A percentile compares a stretch with the other conserved stretches of the same genome.
phyloP scores from a whole-genome alignment of 2,888 invertebrate species.

The Tromatobia lineatoria region DNA sequence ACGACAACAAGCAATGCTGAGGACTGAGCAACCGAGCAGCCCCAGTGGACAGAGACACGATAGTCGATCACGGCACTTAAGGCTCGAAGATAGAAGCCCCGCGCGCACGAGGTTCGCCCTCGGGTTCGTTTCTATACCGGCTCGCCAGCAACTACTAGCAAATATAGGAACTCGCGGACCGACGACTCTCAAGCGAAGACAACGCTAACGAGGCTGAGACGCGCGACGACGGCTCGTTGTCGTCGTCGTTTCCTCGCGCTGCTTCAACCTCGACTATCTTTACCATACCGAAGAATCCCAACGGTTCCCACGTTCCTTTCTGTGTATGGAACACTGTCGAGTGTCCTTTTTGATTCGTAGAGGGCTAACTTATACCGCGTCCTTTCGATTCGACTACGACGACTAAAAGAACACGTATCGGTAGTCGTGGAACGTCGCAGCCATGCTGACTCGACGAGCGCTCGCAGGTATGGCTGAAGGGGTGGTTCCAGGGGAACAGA shows the following conservation, averaged over 20 bases:
- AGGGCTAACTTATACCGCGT: constrained; percentile 26
- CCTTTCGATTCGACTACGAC: constrained; percentile 56
- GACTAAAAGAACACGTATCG: constrained; percentile 39
- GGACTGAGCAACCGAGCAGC: constrained; percentile 36
- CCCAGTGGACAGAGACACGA: constrained; percentile 61
- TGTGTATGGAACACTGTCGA: constrained; percentile 73
- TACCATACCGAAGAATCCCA: constrained; percentile 52
- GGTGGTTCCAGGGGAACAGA: constrained; percentile 81
- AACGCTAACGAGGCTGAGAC: constrained; percentile 77
- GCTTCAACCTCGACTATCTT: constrained; percentile 79
- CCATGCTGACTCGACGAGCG: constrained; percentile 77
- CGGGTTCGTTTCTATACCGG: constrained; percentile 24
- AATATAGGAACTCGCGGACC: constrained; percentile 48
- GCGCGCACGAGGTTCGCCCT: constrained; percentile 61
- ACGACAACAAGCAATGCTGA: constrained; percentile 40
- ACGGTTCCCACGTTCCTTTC: constrained; percentile 22
- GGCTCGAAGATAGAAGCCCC: constrained; percentile 76
- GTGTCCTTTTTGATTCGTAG: constrained; percentile 74
- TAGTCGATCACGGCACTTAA: constrained; percentile 80
- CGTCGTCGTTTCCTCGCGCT: constrained; percentile 77
- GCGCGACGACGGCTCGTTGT: constrained; percentile 55
- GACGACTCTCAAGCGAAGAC: constrained; percentile 69
- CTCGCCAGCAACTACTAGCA: not conserved
- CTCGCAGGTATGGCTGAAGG: constrained; percentile 82
- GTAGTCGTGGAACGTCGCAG: constrained; percentile 69